A percentile compares a stretch with the other conserved stretches of the same genome.
Evolutionary conservation across 2,888 invertebrate genomes (phyloP).

Genomic region (Troides helena): DNA sequence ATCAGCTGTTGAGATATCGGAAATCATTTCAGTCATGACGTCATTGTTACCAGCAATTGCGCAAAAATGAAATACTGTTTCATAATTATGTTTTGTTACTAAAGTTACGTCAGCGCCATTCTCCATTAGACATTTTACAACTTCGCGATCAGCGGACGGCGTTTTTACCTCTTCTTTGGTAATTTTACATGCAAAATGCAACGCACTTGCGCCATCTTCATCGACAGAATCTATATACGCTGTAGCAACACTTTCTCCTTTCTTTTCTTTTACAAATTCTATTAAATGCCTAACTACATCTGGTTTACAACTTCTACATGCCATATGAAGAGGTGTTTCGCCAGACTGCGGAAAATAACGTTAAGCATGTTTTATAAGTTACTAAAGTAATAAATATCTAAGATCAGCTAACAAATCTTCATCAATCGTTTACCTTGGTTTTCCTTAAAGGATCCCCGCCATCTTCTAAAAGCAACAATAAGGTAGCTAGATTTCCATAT

Average conservation of each 20-base stretch:
- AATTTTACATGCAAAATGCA: conserved; percentile 97
- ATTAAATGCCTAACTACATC: conserved; percentile 93
- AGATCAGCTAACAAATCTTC: no score
- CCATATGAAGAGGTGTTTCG: conserved; percentile 97
- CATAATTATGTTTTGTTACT: conserved; percentile 91
- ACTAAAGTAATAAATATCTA: no score
- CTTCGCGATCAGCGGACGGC: conserved; percentile 89
- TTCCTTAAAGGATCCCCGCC: conserved; percentile 95
- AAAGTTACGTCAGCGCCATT: conserved; percentile 94
- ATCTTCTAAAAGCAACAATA: conserved; percentile 93
- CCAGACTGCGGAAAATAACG: conserved; percentile 82
- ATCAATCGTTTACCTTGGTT: conserved; percentile 85
- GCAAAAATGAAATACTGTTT: conserved; percentile 97
- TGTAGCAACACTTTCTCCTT: conserved; percentile 88
- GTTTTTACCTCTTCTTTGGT: conserved; percentile 88
- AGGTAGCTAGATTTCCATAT: conserved; percentile 93
- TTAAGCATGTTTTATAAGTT: conserved; percentile 2
- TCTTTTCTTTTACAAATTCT: conserved; percentile 87
- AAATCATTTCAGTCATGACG: conserved; percentile 95
- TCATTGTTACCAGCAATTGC: conserved; percentile 98
- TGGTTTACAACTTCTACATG: conserved; percentile 91
- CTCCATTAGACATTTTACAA: conserved; percentile 93
- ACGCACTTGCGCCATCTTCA: conserved; percentile 94
- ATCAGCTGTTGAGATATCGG: conserved; percentile 92
- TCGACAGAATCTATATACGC: conserved; percentile 93